Conservation (phyloP, 1,140 invertebrate genomes). For the Paraescarpia echinospica region DNA sequence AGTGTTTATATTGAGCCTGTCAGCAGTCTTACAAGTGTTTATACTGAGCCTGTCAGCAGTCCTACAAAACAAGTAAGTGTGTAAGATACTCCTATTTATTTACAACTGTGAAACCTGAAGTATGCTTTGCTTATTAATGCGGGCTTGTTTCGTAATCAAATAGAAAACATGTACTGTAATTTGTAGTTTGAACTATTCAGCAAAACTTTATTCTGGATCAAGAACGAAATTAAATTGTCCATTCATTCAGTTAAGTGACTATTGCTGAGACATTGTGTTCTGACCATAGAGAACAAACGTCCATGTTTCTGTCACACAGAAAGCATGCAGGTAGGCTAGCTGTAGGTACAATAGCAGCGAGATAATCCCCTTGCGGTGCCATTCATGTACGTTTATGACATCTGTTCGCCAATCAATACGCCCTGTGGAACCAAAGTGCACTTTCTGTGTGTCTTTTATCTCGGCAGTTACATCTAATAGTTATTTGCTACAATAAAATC, state of each 20-base stretch:
- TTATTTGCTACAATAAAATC: slow-evolving; percentile 2
- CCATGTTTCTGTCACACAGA: background rate
- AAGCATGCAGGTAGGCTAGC: background rate
- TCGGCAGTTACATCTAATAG: background rate
- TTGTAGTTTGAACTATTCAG: background rate
- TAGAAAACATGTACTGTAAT: background rate
- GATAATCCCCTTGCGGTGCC: background rate
- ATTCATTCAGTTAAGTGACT: too few species aligned
- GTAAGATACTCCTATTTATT: slow-evolving; percentile 47
- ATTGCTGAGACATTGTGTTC: too few species aligned
- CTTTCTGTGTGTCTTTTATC: background rate
- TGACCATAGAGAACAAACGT: background rate
- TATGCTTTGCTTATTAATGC: too few species aligned
- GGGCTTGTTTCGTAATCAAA: background rate
- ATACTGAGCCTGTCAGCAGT: slow-evolving; percentile 86
- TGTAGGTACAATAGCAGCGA: background rate
- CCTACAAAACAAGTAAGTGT: slow-evolving; percentile 78
- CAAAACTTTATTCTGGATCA: background rate
- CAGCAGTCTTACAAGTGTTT: too few species aligned
- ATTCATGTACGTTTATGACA: background rate
- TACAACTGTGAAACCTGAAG: background rate
- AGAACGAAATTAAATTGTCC: too few species aligned
- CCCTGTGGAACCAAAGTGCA: background rate
- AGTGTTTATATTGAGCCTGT: slow-evolving; percentile 39
- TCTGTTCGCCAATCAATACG: background rate